Evolutionary conservation across 2,113 vertebrate species (phyloP), one percentile per base, ranked within the genome.

Genomic region (Megaceryle torquata): DNA sequence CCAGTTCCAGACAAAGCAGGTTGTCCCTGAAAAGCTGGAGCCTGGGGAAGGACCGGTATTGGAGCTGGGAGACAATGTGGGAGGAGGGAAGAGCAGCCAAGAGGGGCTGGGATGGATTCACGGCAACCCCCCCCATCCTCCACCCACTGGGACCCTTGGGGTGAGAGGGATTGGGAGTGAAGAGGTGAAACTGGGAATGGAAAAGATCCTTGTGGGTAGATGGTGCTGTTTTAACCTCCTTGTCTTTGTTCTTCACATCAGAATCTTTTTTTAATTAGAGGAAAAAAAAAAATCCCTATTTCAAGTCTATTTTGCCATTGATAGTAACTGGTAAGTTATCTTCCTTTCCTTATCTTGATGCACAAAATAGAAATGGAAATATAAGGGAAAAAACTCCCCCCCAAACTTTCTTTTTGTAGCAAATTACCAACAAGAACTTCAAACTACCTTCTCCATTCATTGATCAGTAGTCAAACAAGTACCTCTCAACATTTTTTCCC

Each of bases 151-250:
- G 1, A 13, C 10, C 17, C 22, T 6, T 3, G 1, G 14, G 28
- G 18, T 11, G 18, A 22, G 31, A 72, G 3, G 35, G 4, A 7
- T 20, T 0, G 0, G 25, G 18, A 48, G 35, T 1, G 26, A 57
- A 37, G 14, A 6, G 16, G 14, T 5, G 8, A 14, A 13, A 29
- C 0, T 28, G 20, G 3, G 7, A 3, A 1, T 35, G 15, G 33
- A 16, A 43, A 57, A 41, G 14, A 56, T 35, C 7, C 16, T 48
- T 29, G 19, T 3, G 3, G 33, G 6, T 13, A 10, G 24, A n/a
- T n/a, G n/a, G 18, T 64, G n/a, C 6, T 83, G 11, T 6, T 84
- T 87, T 35, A 44, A 41, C 54, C 7, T 65, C 54, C 76, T 16
- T 71, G 17, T 68, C 51, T 44, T 67, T 64, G 6, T 53, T 72